Base-by-base conservation (phyloP, 2,888 invertebrate species). In the Tachystola acroxantha region DNA sequence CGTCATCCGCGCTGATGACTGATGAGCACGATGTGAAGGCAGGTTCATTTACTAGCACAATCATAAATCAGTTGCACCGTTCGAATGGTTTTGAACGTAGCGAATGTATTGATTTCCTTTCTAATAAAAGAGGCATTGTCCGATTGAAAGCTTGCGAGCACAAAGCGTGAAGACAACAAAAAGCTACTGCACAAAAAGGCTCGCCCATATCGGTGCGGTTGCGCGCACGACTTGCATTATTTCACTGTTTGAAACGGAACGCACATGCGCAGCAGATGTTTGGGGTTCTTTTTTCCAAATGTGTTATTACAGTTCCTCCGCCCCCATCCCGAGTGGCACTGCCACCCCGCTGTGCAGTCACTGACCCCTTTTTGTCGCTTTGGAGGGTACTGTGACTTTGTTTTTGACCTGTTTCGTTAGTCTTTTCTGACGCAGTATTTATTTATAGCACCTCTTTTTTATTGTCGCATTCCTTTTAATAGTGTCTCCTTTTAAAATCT, bases 181-280 rank as follows among this genome's bases (percentile, higher is more conserved):
- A 79, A 79, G 68, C 67, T 69, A 68, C 67, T 69, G 65, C 69
- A 76, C 65, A 79, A 79, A 82, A 81, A 78, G 62, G 56, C 57
- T 59, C 58, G 48, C 53, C 51, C 61, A 59, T 69, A 69, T 69
- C 67, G 68, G 60, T 72, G 75, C 57, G 72, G 75, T 76, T 75
- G 66, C 68, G 64, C 63, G 75, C 72, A 69, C 78, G 63, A 72
- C 78, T 79, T 75, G 77, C 79, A 76, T 84, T 84, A 78, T 81
- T 74, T 56, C 64, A 64, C 59, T 62, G 65, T 72, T 70, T 71
- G 66, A 61, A 78, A 73, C 64, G 64, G 54, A 73, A 73, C 72
- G 73, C 85, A 85, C 75, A 84, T 86, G 85, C 72, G 73, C 63
- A 64, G 75, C 85, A 86, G 86, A 85, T 86, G 86, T 78, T 81